phyloP scores from a whole-genome alignment of 35 echinoderm and acorn worm species.

The Apostichopus californicus region DNA sequence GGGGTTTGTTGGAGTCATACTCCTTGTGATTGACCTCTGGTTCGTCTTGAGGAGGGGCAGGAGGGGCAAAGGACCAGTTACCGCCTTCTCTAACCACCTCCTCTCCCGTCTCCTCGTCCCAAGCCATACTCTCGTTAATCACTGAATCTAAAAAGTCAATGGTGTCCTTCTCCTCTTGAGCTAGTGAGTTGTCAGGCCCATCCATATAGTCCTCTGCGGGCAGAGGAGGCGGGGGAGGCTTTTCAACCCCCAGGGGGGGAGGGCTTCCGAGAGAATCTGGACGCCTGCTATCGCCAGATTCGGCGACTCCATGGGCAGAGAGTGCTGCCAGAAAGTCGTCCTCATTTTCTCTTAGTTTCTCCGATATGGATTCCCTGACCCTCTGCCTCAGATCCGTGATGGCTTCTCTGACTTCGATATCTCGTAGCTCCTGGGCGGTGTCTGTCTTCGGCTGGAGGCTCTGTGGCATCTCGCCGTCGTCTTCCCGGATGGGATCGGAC shows the following conservation, averaged over 20 bases:
- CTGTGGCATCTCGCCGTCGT: conserved; percentile 49
- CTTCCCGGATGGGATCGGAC: conserved; percentile 54
- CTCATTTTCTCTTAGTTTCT: conserved; percentile 60
- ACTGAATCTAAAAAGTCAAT: conserved; percentile 87
- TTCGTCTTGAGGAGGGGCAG: neutral
- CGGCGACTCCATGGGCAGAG: neutral
- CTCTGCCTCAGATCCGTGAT: conserved; percentile 68
- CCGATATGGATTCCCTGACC: conserved; percentile 61
- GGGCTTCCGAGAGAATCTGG: neutral
- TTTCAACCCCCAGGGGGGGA: neutral
- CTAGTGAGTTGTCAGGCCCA: conserved; percentile 2
- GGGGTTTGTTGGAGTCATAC: conserved; percentile 48
- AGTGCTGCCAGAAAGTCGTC: conserved; percentile 24
- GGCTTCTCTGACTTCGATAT: conserved; percentile 83
- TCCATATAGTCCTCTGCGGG: conserved; percentile 31
- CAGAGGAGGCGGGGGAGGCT: conserved; percentile 22
- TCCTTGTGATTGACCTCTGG: conserved; percentile 4
- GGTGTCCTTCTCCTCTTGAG: conserved; percentile 61
- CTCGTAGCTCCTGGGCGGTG: conserved; percentile 77
- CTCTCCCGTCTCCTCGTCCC: conserved; percentile 56
- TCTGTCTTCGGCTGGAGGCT: conserved; percentile 72
- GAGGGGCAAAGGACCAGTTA: conserved; percentile 57
- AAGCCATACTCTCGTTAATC: conserved; percentile 84
- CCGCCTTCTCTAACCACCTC: conserved; percentile 39
- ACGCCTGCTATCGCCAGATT: neutral